Base-by-base conservation (phyloP, 2,888 invertebrate species). In the Caenorhabditis sp. region DNA sequence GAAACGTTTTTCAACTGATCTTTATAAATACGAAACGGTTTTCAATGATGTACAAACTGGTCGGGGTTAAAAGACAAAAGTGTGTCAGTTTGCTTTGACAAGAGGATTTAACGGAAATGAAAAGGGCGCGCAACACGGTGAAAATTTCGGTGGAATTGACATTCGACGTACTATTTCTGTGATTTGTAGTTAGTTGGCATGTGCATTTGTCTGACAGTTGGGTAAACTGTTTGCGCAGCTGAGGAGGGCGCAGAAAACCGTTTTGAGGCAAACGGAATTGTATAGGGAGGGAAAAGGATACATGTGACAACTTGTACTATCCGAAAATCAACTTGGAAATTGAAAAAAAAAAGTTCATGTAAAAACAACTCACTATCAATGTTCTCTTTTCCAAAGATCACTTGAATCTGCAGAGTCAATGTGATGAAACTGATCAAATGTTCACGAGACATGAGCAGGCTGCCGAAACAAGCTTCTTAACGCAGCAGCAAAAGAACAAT, bases 401-500 rank as follows among this genome's bases (percentile, higher is more conserved):
- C 1, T 61, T 9, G 11, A n/a, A n/a, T 32, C 28, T 62, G 1
- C 51, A 77, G 77, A 32, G 50, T 6, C 77, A 77, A 50, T 47
- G 47, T 35, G 69, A 77, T 35, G 77, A 77, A 32, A 53, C 56
- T n/a, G 62, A 69, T 64, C 56, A 62, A 58, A 20, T 35, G 51
- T 70, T 53, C 40, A 22, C 40, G 11, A 79, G 70, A 55, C 24
- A 61, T 9, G 58, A 79, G 56, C 51, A 35, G 15, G 37, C 44
- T 8, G 65, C 71, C 18, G 79, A 79, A 61, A 11, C 60, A 32
- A 71, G 65, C 47, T 79, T 79, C 35, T 61, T 79, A 35, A 40
- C 53, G 35, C 71, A 79, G 61, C 70, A 79, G 47, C 71, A 79
- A 58, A 78, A 65, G 58, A 69, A 70, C 64, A 78, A 78, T 65